phyloP scores from a whole-genome alignment of 1,140 invertebrate genomes.

The Eciton burchellii region DNA sequence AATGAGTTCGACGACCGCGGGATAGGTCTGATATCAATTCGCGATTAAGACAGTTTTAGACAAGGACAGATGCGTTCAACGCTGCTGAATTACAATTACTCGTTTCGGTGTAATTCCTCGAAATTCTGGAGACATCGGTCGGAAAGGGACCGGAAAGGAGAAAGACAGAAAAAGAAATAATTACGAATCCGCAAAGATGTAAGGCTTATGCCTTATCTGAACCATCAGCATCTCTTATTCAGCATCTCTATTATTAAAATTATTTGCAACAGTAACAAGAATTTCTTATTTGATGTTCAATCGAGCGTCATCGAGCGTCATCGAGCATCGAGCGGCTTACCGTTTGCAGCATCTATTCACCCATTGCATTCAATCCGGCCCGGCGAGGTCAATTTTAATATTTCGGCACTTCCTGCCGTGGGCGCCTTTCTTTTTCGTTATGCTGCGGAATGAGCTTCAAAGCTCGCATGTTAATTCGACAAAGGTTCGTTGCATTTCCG shows the following conservation, averaged over 20 bases:
- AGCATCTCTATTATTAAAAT: too few relatives aligned
- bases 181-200: not conserved
- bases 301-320: too few relatives aligned
- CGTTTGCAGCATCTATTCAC: too few relatives aligned
- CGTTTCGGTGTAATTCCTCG: not conserved
- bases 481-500: not conserved
- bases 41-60: not conserved
- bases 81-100: constrained; percentile 28
- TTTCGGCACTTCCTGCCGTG: not conserved
- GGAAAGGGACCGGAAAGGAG: too few relatives aligned
- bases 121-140: constrained; percentile 3
- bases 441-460: not conserved
- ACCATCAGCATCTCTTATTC: too few relatives aligned
- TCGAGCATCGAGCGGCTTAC: too few relatives aligned
- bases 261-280: too few relatives aligned
- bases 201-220: not conserved
- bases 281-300: too few relatives aligned
- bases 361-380: too few relatives aligned
- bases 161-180: too few relatives aligned
- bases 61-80: not conserved
- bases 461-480: not conserved
- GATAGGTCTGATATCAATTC: constrained; percentile 1
- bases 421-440: not conserved
- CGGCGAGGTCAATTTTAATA: not conserved
- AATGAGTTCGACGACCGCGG: not conserved